These are phyloP conservation scores for Falco columbarius DNA, from an alignment of 2,797 vertebrate species.

Conservation along the genomic window DNA sequence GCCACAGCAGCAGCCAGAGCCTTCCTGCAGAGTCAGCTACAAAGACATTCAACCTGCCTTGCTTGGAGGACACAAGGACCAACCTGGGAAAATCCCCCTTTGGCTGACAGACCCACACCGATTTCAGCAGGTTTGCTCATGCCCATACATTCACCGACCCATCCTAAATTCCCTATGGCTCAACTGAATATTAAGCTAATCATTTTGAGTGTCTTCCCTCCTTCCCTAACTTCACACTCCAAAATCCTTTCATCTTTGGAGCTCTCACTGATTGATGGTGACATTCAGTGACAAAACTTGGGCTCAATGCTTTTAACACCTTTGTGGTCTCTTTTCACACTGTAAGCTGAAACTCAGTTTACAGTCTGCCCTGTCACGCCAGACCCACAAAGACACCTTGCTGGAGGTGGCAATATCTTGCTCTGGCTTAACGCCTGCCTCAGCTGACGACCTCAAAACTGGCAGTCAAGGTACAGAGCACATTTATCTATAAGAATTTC, in stretches of 20 bases:
- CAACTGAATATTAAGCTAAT: background rate
- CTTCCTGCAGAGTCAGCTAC: background rate
- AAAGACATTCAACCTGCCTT: background rate
- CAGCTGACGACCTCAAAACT: background rate
- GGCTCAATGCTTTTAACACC: background rate
- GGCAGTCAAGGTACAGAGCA: background rate
- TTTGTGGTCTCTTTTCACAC: background rate
- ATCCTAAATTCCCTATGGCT: background rate
- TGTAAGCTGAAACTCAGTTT: background rate
- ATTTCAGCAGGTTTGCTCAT: background rate
- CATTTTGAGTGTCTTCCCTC: background rate
- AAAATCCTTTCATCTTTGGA: background rate
- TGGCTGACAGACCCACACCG: background rate
- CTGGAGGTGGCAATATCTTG: background rate
- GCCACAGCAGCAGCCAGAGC: background rate
- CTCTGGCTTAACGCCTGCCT: background rate
- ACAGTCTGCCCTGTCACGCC: background rate
- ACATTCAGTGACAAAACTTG: background rate
- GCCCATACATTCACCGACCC: background rate
- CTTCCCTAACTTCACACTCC: background rate
- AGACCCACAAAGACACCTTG: background rate
- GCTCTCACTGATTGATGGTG: background rate
- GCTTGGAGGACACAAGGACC: background rate
- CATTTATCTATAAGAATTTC: background rate
- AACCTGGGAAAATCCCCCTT: background rate